phyloP scores from a whole-genome alignment of 2,888 invertebrate genomes.

The Dione vanillae region DNA sequence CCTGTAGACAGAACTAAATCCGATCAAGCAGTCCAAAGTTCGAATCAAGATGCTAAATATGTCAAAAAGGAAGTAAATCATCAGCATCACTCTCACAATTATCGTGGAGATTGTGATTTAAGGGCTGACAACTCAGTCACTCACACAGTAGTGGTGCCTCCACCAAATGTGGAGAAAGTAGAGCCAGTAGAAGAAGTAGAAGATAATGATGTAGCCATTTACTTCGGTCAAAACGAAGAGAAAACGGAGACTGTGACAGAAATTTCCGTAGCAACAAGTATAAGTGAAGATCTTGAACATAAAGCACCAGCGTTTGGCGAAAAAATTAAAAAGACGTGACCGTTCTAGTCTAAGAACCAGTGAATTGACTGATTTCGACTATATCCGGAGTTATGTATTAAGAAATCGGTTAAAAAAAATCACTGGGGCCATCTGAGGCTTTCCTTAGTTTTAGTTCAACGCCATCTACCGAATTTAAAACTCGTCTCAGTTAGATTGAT shows the following conservation, averaged over 20 bases:
- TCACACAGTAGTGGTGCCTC: conserved; percentile 71
- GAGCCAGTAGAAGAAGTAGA: conserved; percentile 72
- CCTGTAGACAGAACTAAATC: conserved; percentile 65
- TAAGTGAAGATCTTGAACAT: conserved; percentile 65
- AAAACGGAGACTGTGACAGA: conserved; percentile 70
- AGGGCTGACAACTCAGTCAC: conserved; percentile 75
- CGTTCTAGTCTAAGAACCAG: conserved; percentile 47
- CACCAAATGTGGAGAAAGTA: conserved; percentile 60
- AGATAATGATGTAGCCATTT: conserved; percentile 85
- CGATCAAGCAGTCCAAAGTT: conserved; percentile 64
- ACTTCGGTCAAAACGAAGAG: conserved; percentile 68
- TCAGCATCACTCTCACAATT: conserved; percentile 43
- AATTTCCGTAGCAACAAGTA: conserved; percentile 77
- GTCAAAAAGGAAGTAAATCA: conserved; percentile 55
- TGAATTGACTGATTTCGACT: conserved; percentile 15
- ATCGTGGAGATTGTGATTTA: conserved; percentile 68
- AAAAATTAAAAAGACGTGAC: conserved; percentile 63
- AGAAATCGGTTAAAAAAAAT: conserved; percentile 1
- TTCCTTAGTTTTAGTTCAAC: conserved; percentile 32
- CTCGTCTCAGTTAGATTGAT: conserved; percentile 47
- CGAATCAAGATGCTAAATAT: conserved; percentile 56
- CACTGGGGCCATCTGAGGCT: conserved; percentile 29
- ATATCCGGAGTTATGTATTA: neutral
- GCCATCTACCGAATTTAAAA: conserved; percentile 51
- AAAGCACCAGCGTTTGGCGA: conserved; percentile 62